Evolutionary conservation across 2,888 invertebrate species (phyloP), one percentile per base, ranked within the genome.

Genomic region (Chalcis sispes): DNA sequence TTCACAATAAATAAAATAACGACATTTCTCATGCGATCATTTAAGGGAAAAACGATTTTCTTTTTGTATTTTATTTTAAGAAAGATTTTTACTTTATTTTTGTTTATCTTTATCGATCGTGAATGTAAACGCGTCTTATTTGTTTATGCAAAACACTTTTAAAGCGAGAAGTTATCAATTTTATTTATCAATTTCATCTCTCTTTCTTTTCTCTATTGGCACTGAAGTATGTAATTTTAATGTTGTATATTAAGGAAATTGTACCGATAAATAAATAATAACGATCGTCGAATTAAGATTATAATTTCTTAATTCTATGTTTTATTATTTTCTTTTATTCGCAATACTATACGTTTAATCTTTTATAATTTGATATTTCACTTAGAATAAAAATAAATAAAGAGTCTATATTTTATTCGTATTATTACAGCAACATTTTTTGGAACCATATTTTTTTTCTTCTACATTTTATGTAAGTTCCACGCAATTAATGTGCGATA

Each of bases 401-500:
- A 59, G 25, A 56, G 27, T 42, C 23, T 36, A 36, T 36, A 29
- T 61, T 40, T 25, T 46, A 67, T 54, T 69, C 20, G 15, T 48
- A 5, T 69, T 32, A 23, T 18, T n/a, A 52, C 40, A 61, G 61
- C 70, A 54, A 66, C 36, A 72, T 56, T n/a, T n/a, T n/a, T 61
- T 54, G 36, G 48, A 65, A 66, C 32, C 15, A 25, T 42, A 54
- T 23, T 75, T 52, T 69, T 42, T 42, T 42, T 36, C 36, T 36
- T 7, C 62, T 74, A 67, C 46, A 54, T 54, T 27, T 52, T 75
- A 56, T 69, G 58, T n/a, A n/a, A 25, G 58, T 65, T 75, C 64
- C 54, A 36, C 36, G 18, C 32, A 61, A 61, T 46, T 59, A 72
- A 76, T 66, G 71, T 72, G 71, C 71, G 62, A 70, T 65, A 75